phyloP scores from a whole-genome alignment of 2,888 invertebrate genomes.

The Erebia epiphron region DNA sequence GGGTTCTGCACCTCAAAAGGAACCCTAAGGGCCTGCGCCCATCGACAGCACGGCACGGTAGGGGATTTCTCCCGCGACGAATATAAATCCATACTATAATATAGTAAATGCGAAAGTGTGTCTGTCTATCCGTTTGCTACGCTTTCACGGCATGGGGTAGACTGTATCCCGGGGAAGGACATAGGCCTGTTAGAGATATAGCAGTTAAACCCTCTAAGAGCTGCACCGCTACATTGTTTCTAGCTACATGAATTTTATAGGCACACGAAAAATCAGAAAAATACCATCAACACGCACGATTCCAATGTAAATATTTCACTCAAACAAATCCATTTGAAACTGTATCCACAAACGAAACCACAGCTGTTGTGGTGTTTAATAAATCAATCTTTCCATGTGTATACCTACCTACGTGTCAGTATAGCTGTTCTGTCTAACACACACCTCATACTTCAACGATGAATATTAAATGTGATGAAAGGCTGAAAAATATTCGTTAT shows the following conservation, averaged over 20 bases:
- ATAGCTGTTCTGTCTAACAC: background rate
- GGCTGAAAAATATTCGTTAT: background rate
- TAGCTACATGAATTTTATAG: background rate
- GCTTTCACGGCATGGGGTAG: too few relatives aligned
- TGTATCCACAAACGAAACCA: conserved; percentile 25
- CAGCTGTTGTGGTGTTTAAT: conserved; percentile 29
- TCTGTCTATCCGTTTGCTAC: too few relatives aligned
- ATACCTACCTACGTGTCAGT: background rate
- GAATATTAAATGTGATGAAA: conserved; percentile 20
- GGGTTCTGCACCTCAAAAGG: too few relatives aligned
- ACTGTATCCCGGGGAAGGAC: too few relatives aligned
- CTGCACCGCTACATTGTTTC: too few relatives aligned
- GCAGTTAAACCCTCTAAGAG: too few relatives aligned
- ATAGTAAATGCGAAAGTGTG: too few relatives aligned
- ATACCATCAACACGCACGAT: background rate
- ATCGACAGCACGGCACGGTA: too few relatives aligned
- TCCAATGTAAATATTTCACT: conserved; percentile 18
- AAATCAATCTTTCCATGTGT: conserved; percentile 44
- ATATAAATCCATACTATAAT: too few relatives aligned
- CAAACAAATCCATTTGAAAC: conserved; percentile 24
- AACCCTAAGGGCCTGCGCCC: too few relatives aligned
- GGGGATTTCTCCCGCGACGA: too few relatives aligned
- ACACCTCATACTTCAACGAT: conserved; percentile 3
- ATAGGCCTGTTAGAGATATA: too few relatives aligned
- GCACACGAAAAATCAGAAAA: background rate